Base-by-base conservation (phyloP, 2,113 vertebrate species). In the Mustela nigripes region DNA sequence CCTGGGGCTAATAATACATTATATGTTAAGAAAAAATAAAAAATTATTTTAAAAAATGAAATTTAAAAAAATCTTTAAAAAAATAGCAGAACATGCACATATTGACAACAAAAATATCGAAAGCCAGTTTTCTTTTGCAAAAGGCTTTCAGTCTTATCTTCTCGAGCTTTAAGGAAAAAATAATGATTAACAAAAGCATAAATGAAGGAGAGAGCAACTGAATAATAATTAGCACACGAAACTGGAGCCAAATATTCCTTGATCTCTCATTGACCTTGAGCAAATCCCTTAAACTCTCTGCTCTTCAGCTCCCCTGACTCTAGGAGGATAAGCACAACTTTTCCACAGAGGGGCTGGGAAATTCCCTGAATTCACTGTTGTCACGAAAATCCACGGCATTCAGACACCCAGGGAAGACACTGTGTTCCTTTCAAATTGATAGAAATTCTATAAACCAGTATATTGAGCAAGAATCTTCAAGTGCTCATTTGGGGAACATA, bases 121-220 rank as follows among this genome's bases (percentile, higher is more conserved):
- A 88, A 96, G 21, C n/a, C 62, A 45, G 33, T 91, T 95, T 96
- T 74, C 60, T 81, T 93, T 78, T 79, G n/a, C 93, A 73, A 93
- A 94, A 80, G 8, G 11, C 45, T 58, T 67, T 93, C 28, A 50
- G 78, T 33, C 39, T 94, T 10, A 89, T 79, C 93, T 91, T 93
- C 53, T 95, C 7, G 16, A 82, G 28, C 15, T 83, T 87, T 65
- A 93, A 82, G 45, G 45, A 76, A 85, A 96, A 96, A 45, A 1
- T 50, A 69, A 71, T 79, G 80, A 63, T 76, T 63, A 95, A 95
- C 19, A 63, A 80, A 42, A 31, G 5, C 31, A 69, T 60, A 86
- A 53, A 82, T 48, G 45, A 92, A 78, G 50, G 39, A 53, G 18
- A 79, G 36, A 95, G 7, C 18, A 83, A 86, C 14, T 9, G 11